These are phyloP conservation scores for Drosophila pseudoobscura DNA, from an alignment of 1,140 invertebrate genomes.

Conservation along the genomic window DNA sequence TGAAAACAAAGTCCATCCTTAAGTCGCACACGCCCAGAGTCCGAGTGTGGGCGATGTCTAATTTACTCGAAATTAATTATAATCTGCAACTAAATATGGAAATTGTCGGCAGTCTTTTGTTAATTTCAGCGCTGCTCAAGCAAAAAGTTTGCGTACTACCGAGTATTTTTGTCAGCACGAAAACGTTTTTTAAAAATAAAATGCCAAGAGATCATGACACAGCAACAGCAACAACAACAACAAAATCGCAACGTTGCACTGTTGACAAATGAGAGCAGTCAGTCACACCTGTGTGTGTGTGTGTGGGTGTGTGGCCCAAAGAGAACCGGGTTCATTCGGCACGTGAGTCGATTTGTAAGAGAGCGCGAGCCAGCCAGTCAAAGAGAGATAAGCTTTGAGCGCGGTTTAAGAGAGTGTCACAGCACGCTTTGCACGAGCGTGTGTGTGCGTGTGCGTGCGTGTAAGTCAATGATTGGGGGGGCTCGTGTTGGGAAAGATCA, in stretches of 20 bases:
- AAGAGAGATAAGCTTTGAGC: slow-evolving; percentile 11
- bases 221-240: slow-evolving; percentile 6
- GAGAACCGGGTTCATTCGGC: slow-evolving; percentile 25
- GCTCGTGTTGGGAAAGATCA: slow-evolving; percentile 16
- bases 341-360: slow-evolving; percentile 55
- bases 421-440: too few relatives aligned
- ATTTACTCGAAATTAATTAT: slow-evolving; percentile 46
- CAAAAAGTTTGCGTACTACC: too few relatives aligned
- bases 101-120: slow-evolving; percentile 40
- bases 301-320: not conserved
- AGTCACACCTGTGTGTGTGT: slow-evolving; percentile 24
- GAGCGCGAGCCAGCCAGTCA: slow-evolving; percentile 14
- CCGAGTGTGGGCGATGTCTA: slow-evolving; percentile 50
- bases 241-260: slow-evolving; percentile 75
- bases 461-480: too few relatives aligned
- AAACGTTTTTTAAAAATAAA: slow-evolving; percentile 64
- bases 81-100: slow-evolving; percentile 28
- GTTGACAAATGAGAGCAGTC: slow-evolving; percentile 47
- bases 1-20: slow-evolving; percentile 40
- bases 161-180: slow-evolving; percentile 48
- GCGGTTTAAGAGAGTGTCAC: slow-evolving; percentile 35
- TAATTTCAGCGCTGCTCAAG: slow-evolving; percentile 33
- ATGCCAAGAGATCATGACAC: slow-evolving; percentile 36
- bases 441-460: not conserved
- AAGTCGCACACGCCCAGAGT: not conserved